Evolutionary conservation across 1,140 invertebrate genomes (phyloP).

Genomic region (Neoseiulus cucumeris): DNA sequence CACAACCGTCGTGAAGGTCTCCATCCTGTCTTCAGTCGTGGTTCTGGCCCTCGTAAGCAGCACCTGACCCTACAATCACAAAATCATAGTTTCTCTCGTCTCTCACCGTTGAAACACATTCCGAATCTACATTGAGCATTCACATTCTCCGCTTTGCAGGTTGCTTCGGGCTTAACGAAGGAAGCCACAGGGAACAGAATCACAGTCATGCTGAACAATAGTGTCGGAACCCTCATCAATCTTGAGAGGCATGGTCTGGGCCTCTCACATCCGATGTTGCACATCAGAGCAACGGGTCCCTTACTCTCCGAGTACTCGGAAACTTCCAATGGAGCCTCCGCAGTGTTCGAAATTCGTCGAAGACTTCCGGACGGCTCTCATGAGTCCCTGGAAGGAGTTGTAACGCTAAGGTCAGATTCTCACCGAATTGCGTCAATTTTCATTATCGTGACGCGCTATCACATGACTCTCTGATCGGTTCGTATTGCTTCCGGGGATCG

Average conservation of each 20-base stretch:
- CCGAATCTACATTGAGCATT: too few species aligned
- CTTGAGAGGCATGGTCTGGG: not conserved
- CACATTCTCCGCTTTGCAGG: constrained; percentile 14
- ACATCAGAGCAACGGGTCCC: constrained; percentile 7
- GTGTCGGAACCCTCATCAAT: constrained; percentile 7
- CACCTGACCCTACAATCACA: too few species aligned
- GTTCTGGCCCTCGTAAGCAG: not conserved
- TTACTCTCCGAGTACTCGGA: constrained; percentile 14
- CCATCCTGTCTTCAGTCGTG: not conserved
- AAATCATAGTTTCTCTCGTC: not conserved
- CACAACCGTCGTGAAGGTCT: not conserved
- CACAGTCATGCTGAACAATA: constrained; percentile 15
- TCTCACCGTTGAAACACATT: not conserved
- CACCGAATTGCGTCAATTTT: not conserved
- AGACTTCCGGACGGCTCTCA: constrained; percentile 10
- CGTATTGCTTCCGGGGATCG: too few species aligned
- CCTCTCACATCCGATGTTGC: constrained; percentile 9
- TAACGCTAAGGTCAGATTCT: constrained; percentile 7
- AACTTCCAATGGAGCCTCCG: not conserved
- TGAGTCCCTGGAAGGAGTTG: constrained; percentile 2
- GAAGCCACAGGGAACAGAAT: constrained; percentile 16
- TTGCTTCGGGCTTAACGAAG: constrained; percentile 17
- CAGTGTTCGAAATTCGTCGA: constrained; percentile 14
- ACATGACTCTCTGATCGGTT: too few species aligned
- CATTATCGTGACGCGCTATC: too few species aligned